phyloP scores from a whole-genome alignment of 2,797 vertebrate genomes.

The Parotocinclus haroldoi region DNA sequence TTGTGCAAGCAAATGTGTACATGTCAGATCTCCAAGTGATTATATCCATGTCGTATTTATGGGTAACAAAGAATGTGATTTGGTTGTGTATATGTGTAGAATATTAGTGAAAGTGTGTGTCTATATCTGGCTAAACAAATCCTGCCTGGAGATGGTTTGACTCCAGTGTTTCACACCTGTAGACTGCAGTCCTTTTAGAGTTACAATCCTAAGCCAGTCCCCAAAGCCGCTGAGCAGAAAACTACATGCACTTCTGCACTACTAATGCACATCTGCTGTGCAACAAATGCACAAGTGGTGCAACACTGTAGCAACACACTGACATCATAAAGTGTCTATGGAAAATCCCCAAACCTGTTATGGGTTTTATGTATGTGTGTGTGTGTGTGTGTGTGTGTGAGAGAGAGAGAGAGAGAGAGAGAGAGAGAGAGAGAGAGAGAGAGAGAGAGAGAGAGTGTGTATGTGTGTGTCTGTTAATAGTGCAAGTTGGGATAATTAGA shows the following conservation, averaged over 20 bases:
- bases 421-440: too few species aligned
- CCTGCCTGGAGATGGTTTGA: too few species aligned
- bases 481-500: neutral
- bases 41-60: too few species aligned
- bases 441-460: neutral
- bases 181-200: neutral
- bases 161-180: neutral
- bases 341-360: too few species aligned
- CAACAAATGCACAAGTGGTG: constrained; percentile 13
- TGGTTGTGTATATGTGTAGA: constrained; percentile 1
- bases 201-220: too few species aligned
- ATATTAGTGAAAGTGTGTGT: neutral
- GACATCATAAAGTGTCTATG: too few species aligned
- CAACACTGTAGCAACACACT: neutral
- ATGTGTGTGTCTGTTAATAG: too few species aligned
- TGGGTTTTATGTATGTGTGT: too few species aligned
- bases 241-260: neutral
- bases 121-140: constrained; percentile 2
- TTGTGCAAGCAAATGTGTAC: too few species aligned
- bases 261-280: too few species aligned
- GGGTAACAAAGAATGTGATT: too few species aligned
- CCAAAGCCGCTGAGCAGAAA: neutral
- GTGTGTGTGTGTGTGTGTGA: neutral
- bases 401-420: neutral
- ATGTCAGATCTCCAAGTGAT: too few species aligned